Percentiles rank a stretch among this genome's conserved stretches.
These are phyloP conservation scores for Timandra comae DNA, from an alignment of 2,888 invertebrate species.

Conservation along the genomic window DNA sequence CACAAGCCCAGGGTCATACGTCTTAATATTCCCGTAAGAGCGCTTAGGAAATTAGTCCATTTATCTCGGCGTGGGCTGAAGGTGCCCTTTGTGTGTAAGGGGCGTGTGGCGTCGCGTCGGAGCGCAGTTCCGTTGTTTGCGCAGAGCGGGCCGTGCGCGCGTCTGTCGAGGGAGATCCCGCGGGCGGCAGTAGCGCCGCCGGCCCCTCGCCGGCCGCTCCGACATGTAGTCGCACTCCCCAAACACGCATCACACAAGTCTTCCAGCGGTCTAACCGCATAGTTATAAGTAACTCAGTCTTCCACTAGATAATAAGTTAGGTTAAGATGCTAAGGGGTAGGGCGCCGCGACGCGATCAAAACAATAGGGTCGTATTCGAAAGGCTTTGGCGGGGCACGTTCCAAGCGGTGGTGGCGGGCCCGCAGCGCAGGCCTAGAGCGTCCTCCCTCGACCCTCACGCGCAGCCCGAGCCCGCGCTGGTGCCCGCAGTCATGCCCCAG, in stretches of 20 bases:
- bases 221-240: constrained; percentile 53
- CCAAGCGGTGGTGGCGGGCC: constrained; percentile 62
- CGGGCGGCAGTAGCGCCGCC: constrained; percentile 62
- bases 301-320: constrained; percentile 67
- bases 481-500: constrained; percentile 29
- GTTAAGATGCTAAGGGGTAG: constrained; percentile 68
- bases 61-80: constrained; percentile 26
- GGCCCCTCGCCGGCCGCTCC: constrained; percentile 68
- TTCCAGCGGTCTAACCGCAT: constrained; percentile 56
- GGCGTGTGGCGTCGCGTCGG: constrained; percentile 27
- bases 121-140: constrained; percentile 62
- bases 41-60: constrained; percentile 5
- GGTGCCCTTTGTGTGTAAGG: constrained; percentile 40
- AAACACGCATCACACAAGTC: constrained; percentile 44
- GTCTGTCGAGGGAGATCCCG: constrained; percentile 19
- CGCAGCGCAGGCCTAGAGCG: constrained; percentile 57
- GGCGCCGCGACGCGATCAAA: constrained; percentile 65
- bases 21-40: constrained; percentile 9
- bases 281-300: constrained; percentile 72
- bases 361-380: constrained; percentile 82
- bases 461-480: constrained; percentile 32
- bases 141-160: constrained; percentile 64
- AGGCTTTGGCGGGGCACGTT: constrained; percentile 83
- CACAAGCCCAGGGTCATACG: neutral
- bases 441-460: constrained; percentile 52